Evolutionary conservation across 2,888 invertebrate genomes (phyloP).

Genomic region (Mactromeris polynyma): DNA sequence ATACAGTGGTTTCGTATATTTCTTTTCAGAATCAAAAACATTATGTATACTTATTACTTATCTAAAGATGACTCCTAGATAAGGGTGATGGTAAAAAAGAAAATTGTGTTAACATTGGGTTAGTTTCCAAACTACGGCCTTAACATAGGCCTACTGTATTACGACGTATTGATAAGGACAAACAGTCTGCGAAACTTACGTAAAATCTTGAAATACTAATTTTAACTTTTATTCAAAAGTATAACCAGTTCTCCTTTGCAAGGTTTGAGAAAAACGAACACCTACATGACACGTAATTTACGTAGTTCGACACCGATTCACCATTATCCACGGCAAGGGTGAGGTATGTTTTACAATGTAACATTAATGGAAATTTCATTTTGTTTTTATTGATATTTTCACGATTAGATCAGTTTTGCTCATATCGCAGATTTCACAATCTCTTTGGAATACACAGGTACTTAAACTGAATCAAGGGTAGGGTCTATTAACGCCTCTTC

Average conservation of each 20-base stretch:
- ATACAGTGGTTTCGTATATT: not conserved
- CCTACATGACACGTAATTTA: not conserved
- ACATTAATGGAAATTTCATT: not conserved
- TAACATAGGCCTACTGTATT: too few species aligned
- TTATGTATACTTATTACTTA: too few species aligned
- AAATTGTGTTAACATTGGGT: too few species aligned
- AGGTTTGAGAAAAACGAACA: not conserved
- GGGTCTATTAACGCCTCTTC: conserved; percentile 4
- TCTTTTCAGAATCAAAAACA: too few species aligned
- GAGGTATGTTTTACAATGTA: not conserved
- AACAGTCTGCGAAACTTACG: too few species aligned
- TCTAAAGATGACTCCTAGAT: too few species aligned
- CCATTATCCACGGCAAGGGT: not conserved
- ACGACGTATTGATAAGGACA: too few species aligned
- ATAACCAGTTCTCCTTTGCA: not conserved
- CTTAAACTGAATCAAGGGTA: not conserved
- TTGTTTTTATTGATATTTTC: not conserved
- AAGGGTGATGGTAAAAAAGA: too few species aligned
- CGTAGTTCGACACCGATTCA: not conserved
- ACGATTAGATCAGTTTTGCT: not conserved
- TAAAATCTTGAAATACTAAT: too few species aligned
- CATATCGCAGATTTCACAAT: conserved; percentile 1
- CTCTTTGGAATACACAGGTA: not conserved
- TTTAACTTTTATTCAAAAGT: too few species aligned
- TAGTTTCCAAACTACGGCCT: too few species aligned